A percentile compares a stretch with the other conserved stretches of the same genome.
phyloP scores from a whole-genome alignment of 2,888 invertebrate genomes.

The Agriopis aurantiaria region DNA sequence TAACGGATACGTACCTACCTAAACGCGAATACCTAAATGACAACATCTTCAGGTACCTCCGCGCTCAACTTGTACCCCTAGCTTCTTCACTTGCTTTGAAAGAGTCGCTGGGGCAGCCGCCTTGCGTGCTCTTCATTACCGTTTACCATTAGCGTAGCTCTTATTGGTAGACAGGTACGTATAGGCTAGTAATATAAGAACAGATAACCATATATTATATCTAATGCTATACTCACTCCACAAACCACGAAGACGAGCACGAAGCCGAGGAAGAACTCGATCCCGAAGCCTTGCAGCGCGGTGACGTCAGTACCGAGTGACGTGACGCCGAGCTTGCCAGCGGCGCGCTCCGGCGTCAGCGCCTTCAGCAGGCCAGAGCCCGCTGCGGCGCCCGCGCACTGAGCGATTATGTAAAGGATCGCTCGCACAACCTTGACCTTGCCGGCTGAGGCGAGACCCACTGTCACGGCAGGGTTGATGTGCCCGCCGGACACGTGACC shows the following conservation, averaged over 20 bases:
- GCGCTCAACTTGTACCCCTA: too few relatives aligned
- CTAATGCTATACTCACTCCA: conserved; percentile 87
- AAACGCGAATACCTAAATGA: too few relatives aligned
- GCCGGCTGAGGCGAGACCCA: conserved; percentile 92
- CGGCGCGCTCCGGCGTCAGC: conserved; percentile 88
- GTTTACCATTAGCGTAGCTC: too few relatives aligned
- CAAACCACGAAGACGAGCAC: conserved; percentile 96
- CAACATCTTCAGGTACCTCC: too few relatives aligned
- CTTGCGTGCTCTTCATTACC: too few relatives aligned
- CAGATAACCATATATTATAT: neutral
- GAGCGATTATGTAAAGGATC: conserved; percentile 92
- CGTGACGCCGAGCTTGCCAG: conserved; percentile 90
- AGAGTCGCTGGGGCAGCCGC: too few relatives aligned
- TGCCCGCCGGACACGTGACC: conserved; percentile 97
- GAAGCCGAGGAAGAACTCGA: conserved; percentile 96
- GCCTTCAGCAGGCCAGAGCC: conserved; percentile 92
- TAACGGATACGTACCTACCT: too few relatives aligned
- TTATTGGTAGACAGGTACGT: neutral
- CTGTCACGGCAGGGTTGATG: conserved; percentile 96
- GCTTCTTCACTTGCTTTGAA: too few relatives aligned
- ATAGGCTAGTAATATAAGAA: neutral
- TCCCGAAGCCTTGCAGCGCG: conserved; percentile 93
- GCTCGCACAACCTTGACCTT: conserved; percentile 92
- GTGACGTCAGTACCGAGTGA: conserved; percentile 87
- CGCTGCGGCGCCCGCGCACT: conserved; percentile 93